Conservation (phyloP, 2,113 vertebrate species). For the Pristiophorus japonicus region DNA sequence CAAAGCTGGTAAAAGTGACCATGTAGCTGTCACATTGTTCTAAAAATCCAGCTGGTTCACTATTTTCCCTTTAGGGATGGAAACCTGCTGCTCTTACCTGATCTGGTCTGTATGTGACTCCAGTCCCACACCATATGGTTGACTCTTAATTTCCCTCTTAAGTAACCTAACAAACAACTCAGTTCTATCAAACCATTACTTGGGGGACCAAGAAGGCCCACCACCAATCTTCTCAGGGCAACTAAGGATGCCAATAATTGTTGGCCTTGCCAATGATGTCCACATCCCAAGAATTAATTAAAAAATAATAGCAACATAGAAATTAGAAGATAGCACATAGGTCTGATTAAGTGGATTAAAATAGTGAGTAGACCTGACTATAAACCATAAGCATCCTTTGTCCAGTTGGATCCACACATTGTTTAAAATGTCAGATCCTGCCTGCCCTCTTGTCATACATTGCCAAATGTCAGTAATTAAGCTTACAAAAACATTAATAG, state of each 20-base stretch:
- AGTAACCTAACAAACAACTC: neutral
- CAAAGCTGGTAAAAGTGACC: neutral
- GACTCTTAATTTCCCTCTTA: no score
- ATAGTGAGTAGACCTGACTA: neutral
- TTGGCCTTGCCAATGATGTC: no score
- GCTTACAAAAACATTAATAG: neutral
- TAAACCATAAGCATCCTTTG: neutral
- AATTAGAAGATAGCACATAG: neutral
- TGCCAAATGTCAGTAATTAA: neutral
- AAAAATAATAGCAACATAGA: neutral
- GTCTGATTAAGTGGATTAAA: neutral
- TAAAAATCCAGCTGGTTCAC: neutral
- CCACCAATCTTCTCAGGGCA: no score
- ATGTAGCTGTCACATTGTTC: neutral
- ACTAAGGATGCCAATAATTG: no score
- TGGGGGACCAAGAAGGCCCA: neutral
- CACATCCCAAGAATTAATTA: neutral
- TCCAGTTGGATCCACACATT: neutral
- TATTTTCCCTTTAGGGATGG: neutral
- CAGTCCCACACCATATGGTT: no score
- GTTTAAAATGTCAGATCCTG: neutral
- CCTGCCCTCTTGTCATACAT: neutral
- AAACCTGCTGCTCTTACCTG: neutral
- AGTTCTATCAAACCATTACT: neutral
- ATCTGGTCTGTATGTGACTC: neutral